Evolutionary conservation across 2,113 vertebrate species (phyloP).

Genomic region (Accipiter virgatus): DNA sequence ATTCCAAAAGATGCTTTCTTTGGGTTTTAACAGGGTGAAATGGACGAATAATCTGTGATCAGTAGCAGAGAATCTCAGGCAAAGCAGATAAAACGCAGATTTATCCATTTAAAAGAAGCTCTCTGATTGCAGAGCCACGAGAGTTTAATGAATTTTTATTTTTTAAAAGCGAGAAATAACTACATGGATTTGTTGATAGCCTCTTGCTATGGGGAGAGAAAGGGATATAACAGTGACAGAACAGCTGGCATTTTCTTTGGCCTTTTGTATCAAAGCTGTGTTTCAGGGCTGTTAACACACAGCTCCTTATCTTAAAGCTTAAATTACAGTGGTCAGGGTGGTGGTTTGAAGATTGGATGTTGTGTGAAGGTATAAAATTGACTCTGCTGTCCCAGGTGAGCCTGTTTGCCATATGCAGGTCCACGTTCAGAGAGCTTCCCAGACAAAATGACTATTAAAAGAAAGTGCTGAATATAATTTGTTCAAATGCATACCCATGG

Average conservation of each 20-base stretch:
- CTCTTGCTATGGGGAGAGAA: background rate
- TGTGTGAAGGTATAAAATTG: constrained; percentile 23
- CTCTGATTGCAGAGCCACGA: constrained; percentile 4
- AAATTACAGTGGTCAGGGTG: background rate
- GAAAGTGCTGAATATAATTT: background rate
- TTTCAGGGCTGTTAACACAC: constrained; percentile 14
- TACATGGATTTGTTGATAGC: constrained; percentile 27
- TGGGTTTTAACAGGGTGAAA: constrained; percentile 45
- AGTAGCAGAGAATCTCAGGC: constrained; percentile 41
- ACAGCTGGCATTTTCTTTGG: constrained; percentile 52
- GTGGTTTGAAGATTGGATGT: background rate
- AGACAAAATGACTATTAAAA: background rate
- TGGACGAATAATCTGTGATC: constrained; percentile 63
- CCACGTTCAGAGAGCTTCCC: background rate
- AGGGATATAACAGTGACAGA: background rate
- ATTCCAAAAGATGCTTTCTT: constrained; percentile 56
- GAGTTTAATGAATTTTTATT: constrained; percentile 60
- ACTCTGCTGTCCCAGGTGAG: constrained; percentile 1
- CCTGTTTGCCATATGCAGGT: background rate
- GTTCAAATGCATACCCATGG: background rate
- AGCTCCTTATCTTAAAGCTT: constrained; percentile 51
- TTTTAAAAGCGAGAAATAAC: constrained; percentile 44
- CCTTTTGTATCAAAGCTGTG: constrained; percentile 27
- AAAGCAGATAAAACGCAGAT: constrained; percentile 61
- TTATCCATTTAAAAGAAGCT: constrained; percentile 59